Conservation (phyloP, 1,140 invertebrate species). For the Drosophila rhopaloa region DNA sequence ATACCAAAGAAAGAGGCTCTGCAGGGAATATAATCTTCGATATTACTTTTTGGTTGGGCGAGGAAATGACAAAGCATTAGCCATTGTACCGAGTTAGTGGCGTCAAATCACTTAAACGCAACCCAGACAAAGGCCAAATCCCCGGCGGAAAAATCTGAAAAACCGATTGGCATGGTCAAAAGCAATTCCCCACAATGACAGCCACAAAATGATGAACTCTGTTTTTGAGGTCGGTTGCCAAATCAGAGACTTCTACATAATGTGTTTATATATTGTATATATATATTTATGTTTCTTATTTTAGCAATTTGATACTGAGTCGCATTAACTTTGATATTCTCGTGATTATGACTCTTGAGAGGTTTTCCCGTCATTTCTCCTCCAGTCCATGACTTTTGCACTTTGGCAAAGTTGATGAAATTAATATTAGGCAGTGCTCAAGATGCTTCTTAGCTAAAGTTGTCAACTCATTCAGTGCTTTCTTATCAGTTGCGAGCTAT, state of each 20-base stretch:
- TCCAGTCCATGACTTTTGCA: constrained; percentile 70
- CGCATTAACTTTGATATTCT: constrained; percentile 77
- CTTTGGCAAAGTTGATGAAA: constrained; percentile 71
- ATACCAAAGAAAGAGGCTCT: constrained; percentile 40
- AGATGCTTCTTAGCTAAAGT: constrained; percentile 37
- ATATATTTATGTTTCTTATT: constrained; percentile 25
- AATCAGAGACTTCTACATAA: constrained; percentile 40
- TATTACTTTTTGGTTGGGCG: constrained; percentile 33
- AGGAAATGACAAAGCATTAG: constrained; percentile 49
- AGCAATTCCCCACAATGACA: constrained; percentile 70
- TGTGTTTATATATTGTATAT: constrained; percentile 8
- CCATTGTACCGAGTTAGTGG: constrained; percentile 53
- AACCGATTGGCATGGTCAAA: constrained; percentile 41
- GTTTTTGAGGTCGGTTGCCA: constrained; percentile 41
- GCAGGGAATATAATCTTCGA: constrained; percentile 24
- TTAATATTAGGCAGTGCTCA: constrained; percentile 55
- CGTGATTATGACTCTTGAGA: constrained; percentile 71
- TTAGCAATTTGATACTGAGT: constrained; percentile 63
- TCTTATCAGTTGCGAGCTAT: constrained; percentile 63
- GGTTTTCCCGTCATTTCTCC: constrained; percentile 12
- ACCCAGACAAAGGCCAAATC: constrained; percentile 57
- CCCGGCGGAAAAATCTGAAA: constrained; percentile 3
- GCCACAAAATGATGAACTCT: constrained; percentile 69
- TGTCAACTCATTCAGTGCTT: constrained; percentile 64
- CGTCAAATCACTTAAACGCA: constrained; percentile 79